phyloP scores from a whole-genome alignment of 2,797 vertebrate species.

The Zenarchopterus dispar region DNA sequence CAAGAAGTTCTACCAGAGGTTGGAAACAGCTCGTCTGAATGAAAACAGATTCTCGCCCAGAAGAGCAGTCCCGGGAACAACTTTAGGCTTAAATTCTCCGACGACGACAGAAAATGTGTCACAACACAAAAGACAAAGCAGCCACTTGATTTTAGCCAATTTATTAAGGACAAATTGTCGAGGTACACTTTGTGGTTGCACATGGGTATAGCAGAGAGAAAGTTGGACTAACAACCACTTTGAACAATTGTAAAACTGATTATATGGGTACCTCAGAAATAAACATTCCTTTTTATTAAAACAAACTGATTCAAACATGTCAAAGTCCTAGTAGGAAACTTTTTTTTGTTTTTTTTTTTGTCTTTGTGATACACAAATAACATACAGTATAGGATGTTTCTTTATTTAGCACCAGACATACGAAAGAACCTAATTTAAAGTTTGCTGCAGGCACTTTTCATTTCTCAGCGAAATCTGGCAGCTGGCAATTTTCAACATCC shows the following conservation, averaged over 20 bases:
- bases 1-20: too few relatives aligned
- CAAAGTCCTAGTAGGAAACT: constrained; percentile 15
- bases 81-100: too few relatives aligned
- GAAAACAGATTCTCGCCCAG: too few relatives aligned
- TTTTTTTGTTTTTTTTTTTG: constrained; percentile 31
- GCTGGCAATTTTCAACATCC: constrained; percentile 26
- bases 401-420: constrained; percentile 58
- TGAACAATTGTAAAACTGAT: constrained; percentile 57
- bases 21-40: too few relatives aligned
- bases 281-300: constrained; percentile 51
- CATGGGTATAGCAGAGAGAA: constrained; percentile 39
- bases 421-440: constrained; percentile 54
- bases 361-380: constrained; percentile 52
- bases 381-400: constrained; percentile 42
- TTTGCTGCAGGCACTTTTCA: constrained; percentile 52
- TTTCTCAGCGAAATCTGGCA: constrained; percentile 44
- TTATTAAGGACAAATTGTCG: constrained; percentile 88
- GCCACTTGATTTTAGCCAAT: constrained; percentile 80
- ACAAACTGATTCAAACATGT: constrained; percentile 55
- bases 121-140: constrained; percentile 8
- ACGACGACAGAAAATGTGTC: too few relatives aligned
- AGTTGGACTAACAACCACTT: constrained; percentile 62
- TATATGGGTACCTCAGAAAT: constrained; percentile 66
- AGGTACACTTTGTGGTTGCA: constrained; percentile 87
- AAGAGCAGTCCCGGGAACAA: too few relatives aligned